Evolutionary conservation across 2,113 vertebrate genomes (phyloP).

Genomic region (Mystacornis crossleyi): DNA sequence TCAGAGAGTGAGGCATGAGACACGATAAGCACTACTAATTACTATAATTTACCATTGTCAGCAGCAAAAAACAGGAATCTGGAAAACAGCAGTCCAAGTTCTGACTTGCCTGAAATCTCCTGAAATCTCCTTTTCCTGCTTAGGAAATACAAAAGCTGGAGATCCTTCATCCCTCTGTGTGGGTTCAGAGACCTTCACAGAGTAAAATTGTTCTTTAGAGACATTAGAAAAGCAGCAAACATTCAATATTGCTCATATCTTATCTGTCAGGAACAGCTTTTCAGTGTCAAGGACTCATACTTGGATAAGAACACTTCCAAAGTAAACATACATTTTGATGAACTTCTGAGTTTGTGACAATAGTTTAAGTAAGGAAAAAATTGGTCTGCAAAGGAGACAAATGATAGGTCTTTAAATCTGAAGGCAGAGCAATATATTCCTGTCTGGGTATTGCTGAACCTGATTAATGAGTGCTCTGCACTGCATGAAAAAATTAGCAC

Average conservation of each 20-base stretch:
- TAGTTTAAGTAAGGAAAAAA: not conserved
- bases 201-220: not conserved
- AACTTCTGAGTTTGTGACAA: not conserved
- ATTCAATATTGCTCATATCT: not conserved
- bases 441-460: not conserved
- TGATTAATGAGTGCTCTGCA: not conserved
- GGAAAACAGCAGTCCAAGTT: not conserved
- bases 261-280: conserved; percentile 2
- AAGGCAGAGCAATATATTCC: not conserved
- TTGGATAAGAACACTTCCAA: not conserved
- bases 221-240: not conserved
- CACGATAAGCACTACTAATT: not conserved
- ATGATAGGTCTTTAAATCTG: not conserved
- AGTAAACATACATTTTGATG: not conserved
- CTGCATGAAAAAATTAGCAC: not conserved
- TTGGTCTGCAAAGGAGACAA: not conserved
- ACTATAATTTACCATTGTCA: not conserved
- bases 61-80: not conserved
- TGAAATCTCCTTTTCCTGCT: not conserved
- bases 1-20: not conserved
- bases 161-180: not conserved
- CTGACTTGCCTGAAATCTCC: not conserved
- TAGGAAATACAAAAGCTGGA: not conserved
- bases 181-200: not conserved
- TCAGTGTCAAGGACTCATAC: not conserved